phyloP scores from a whole-genome alignment of 2,888 invertebrate species.

The Clusia tigrina region DNA sequence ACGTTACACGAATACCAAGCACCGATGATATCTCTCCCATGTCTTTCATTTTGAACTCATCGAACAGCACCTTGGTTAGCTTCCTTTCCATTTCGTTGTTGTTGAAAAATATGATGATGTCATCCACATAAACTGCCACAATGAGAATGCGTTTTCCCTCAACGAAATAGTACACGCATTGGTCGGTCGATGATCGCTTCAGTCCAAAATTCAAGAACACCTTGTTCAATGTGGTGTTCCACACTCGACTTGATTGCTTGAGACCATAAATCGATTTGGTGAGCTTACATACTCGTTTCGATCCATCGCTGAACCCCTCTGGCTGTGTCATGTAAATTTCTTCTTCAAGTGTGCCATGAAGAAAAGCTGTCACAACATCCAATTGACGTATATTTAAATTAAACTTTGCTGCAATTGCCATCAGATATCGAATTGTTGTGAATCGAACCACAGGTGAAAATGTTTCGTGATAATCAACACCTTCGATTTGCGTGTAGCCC shows the following conservation, averaged over 20 bases:
- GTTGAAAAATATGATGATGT: background rate
- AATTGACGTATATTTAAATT: slow-evolving; percentile 23
- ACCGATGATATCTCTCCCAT: background rate
- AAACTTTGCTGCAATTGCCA: slow-evolving; percentile 27
- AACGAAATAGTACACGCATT: background rate
- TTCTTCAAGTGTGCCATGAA: slow-evolving; percentile 8
- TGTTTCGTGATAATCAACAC: slow-evolving; percentile 28
- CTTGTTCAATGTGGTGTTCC: background rate
- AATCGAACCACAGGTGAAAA: slow-evolving; percentile 18
- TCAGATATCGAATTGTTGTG: no score
- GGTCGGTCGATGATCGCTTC: background rate
- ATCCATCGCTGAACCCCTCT: background rate
- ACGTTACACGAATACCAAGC: background rate
- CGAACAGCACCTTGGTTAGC: no score
- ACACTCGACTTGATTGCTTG: background rate
- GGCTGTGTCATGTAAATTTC: slow-evolving; percentile 9
- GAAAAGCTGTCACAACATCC: slow-evolving; percentile 22
- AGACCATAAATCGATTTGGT: background rate
- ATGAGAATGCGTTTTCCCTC: background rate
- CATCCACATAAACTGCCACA: background rate
- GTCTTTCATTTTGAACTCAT: background rate
- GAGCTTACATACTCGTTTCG: background rate
- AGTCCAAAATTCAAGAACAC: background rate
- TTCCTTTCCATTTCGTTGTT: background rate
- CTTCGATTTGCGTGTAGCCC: slow-evolving; percentile 25